Conservation (phyloP, 2,888 invertebrate genomes). For the Hecatera dysodea region DNA sequence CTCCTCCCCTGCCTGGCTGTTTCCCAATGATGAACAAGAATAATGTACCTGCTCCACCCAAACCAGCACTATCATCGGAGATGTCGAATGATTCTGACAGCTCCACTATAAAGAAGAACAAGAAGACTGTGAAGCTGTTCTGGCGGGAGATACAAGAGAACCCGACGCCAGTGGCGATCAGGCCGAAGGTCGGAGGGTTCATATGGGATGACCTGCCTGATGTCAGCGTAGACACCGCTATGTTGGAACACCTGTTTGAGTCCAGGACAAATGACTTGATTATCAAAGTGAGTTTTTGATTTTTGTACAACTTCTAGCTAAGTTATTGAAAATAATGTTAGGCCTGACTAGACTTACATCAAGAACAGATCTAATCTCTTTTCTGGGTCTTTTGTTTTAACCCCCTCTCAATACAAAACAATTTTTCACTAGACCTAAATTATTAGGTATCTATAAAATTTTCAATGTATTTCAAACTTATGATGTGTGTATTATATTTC, state of each 20-base stretch:
- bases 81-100: constrained; percentile 84
- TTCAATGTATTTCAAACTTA: not conserved
- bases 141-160: constrained; percentile 98
- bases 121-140: constrained; percentile 99
- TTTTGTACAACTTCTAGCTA: not conserved
- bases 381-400: not conserved
- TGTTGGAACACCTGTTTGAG: constrained; percentile 99
- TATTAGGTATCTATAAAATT: not conserved
- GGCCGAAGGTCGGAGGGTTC: constrained; percentile 92
- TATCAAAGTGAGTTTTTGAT: constrained; percentile 92
- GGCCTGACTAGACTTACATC: not conserved
- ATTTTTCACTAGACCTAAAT: not conserved
- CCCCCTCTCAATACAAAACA: not conserved
- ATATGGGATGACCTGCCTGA: constrained; percentile 98
- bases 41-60: constrained; percentile 83
- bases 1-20: constrained; percentile 89
- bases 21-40: constrained; percentile 85
- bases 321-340: not conserved
- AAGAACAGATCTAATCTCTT: not conserved
- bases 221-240: constrained; percentile 96
- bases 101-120: constrained; percentile 94
- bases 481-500: constrained; percentile 14
- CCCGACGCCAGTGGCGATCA: constrained; percentile 87
- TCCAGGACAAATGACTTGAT: constrained; percentile 98
- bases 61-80: constrained; percentile 79